Evolutionary conservation across 1,140 invertebrate genomes (phyloP).

Genomic region (Cherax destructor): DNA sequence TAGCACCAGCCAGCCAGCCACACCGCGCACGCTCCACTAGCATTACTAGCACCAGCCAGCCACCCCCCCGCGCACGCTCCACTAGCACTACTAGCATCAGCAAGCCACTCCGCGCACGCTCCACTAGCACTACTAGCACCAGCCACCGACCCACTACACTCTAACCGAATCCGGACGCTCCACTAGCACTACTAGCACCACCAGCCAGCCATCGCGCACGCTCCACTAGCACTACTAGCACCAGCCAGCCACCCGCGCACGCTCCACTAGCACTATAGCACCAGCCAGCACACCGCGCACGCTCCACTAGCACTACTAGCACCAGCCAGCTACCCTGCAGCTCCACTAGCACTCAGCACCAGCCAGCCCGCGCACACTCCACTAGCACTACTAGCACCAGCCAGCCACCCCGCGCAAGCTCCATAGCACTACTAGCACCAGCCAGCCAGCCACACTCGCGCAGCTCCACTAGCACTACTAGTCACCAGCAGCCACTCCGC

Average conservation of each 20-base stretch:
- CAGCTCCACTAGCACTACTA: too few species aligned
- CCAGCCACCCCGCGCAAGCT: conserved; percentile 15
- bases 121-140: not conserved
- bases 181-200: not conserved
- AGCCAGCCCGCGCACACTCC: not conserved
- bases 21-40: too few species aligned
- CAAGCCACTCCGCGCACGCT: conserved; percentile 29
- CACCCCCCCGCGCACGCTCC: conserved; percentile 53
- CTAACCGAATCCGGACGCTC: not conserved
- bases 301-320: not conserved
- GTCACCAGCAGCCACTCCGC: conserved; percentile 7
- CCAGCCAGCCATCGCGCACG: conserved; percentile 35
- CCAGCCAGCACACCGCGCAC: not conserved
- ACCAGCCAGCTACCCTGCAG: conserved; percentile 24
- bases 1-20: too few species aligned
- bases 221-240: conserved; percentile 32
- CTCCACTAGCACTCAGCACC: conserved; percentile 27
- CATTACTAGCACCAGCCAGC: not conserved
- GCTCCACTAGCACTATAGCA: not conserved
- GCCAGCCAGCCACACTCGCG: too few species aligned
- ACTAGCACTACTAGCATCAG: conserved; percentile 19
- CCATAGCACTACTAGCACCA: not conserved
- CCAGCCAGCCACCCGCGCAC: conserved; percentile 38
- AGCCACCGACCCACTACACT: not conserved
- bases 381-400: not conserved